Evolutionary conservation across 2,797 vertebrate genomes (phyloP).

Genomic region (Anguilla megastoma): DNA sequence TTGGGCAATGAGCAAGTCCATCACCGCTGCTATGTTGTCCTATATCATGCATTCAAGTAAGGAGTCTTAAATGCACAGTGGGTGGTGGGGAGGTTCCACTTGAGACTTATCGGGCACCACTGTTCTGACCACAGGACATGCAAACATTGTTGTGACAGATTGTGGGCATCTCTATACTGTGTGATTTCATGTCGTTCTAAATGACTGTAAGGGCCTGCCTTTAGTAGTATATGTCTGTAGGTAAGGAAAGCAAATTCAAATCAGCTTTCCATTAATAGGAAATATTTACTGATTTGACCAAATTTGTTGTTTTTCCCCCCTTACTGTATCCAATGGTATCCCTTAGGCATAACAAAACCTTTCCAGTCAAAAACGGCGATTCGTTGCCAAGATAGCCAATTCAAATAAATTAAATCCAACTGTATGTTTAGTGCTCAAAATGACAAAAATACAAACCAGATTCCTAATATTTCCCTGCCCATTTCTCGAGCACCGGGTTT

Average conservation of each 20-base stretch:
- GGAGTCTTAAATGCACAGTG: not conserved
- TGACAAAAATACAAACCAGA: constrained; percentile 61
- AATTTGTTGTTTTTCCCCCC: constrained; percentile 52
- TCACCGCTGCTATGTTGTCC: not conserved
- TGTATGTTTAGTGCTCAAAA: constrained; percentile 55
- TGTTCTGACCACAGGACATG: not conserved
- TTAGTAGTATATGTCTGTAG: not conserved
- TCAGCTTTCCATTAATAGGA: constrained; percentile 19
- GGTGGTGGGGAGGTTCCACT: not conserved
- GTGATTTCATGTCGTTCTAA: not conserved
- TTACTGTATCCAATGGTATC: constrained; percentile 54
- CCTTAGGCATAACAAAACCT: constrained; percentile 58
- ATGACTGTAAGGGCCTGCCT: not conserved
- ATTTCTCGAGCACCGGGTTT: constrained; percentile 40
- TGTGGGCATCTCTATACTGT: not conserved
- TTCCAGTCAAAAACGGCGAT: constrained; percentile 59
- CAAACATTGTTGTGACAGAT: not conserved
- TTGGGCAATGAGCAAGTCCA: not conserved
- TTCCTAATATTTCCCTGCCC: constrained; percentile 50
- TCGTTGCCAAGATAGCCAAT: constrained; percentile 65
- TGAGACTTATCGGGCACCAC: not conserved
- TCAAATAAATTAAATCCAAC: constrained; percentile 69
- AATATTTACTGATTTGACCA: constrained; percentile 46
- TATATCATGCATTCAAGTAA: not conserved
- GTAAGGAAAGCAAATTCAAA: constrained; percentile 10